Evolutionary conservation across 2,888 invertebrate genomes (phyloP), one percentile per base, ranked within the genome.

Genomic region (Sinopyrophorus schimmeli): DNA sequence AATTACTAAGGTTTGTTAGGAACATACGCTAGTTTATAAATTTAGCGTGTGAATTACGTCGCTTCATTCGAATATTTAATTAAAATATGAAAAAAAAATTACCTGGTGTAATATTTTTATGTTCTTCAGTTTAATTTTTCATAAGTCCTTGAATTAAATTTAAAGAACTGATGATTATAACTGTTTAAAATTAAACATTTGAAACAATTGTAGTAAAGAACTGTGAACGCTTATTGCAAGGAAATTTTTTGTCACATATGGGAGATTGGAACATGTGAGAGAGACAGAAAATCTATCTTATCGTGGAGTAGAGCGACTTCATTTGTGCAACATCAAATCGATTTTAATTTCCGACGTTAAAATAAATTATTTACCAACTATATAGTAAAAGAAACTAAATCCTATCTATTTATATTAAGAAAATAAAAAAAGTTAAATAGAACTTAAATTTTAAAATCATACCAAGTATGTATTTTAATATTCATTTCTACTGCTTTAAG

Each of bases 291-390:
- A 41, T 47, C 53, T 49, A 53, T 56, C 51, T 51, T 50, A 56
- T 44, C 32, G 53, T 47, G 42, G 54, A 50, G 54, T 48, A 51
- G 53, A 50, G 50, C 44, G 54, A 55, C 53, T 54, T 49, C 52
- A 50, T 56, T 57, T 53, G 51, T 55, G 54, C 55, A 55, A 50
- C 47, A n/a, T 55, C 56, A 57, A 60, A 62, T 61, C 61, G 63
- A 63, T 62, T 63, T 63, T 63, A 63, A 63, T 63, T 63, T 63
- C 63, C 63, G 63, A 63, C 58, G 58, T 57, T 39, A 49, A 60
- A 59, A 62, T 62, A 60, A 59, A 62, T 62, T 61, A 60, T 61
- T n/a, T n/a, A n/a, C n/a, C n/a, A n/a, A n/a, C n/a, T n/a, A n/a
- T n/a, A n/a, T n/a, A n/a, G n/a, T n/a, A n/a, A n/a, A n/a, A n/a